phyloP scores from a whole-genome alignment of 2,888 invertebrate genomes.

The Apodemia hepburni region DNA sequence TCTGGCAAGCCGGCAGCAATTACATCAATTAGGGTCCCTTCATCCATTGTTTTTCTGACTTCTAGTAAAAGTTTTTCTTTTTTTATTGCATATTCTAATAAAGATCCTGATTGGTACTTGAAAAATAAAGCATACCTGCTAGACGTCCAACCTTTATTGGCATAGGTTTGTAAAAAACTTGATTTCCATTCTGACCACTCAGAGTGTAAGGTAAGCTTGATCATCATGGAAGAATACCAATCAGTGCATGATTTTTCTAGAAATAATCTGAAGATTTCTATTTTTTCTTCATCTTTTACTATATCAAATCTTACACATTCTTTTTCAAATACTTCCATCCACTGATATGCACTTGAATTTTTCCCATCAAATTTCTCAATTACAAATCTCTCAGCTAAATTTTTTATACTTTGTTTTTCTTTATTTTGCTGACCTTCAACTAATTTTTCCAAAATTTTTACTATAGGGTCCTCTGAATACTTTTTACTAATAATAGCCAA shows the following conservation, averaged over 20 bases:
- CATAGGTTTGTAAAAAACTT: not conserved
- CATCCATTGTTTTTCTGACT: conserved; percentile 26
- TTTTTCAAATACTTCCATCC: conserved; percentile 1
- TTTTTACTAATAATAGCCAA: no score
- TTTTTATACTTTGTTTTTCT: conserved; percentile 2
- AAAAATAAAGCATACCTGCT: not conserved
- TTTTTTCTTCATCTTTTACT: not conserved
- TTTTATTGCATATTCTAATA: conserved; percentile 3
- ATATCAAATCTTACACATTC: not conserved
- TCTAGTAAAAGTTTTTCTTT: conserved; percentile 17
- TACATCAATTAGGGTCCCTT: conserved; percentile 24
- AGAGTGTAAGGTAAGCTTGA: not conserved
- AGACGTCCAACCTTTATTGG: not conserved
- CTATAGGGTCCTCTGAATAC: no score
- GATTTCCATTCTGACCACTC: not conserved
- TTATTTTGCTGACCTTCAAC: no score
- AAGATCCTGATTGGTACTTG: conserved; percentile 11
- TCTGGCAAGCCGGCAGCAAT: conserved; percentile 26
- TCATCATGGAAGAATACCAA: not conserved
- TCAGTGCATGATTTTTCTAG: not conserved
- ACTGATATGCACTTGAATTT: not conserved
- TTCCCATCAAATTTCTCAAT: not conserved
- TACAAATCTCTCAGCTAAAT: not conserved
- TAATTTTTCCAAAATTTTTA: no score
- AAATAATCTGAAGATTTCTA: not conserved